phyloP scores from a whole-genome alignment of 2,888 invertebrate species.

The Dryomyza anilis region DNA sequence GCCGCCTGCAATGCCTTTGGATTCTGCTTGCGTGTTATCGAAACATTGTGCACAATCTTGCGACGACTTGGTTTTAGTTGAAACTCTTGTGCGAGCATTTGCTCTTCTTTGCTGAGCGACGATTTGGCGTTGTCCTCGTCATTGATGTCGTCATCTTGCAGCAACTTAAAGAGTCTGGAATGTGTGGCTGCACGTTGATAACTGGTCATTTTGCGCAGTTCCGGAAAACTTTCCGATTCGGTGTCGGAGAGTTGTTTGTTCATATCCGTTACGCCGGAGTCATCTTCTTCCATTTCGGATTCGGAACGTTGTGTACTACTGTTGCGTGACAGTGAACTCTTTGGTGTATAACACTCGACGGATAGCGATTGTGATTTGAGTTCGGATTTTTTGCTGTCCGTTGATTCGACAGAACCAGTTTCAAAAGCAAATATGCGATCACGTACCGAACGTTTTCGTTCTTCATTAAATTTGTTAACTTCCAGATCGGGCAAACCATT shows the following conservation, averaged over 20 bases:
- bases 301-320: slow-evolving; percentile 61
- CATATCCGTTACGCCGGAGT: slow-evolving; percentile 75
- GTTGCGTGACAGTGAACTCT: slow-evolving; percentile 53
- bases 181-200: slow-evolving; percentile 76
- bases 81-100: slow-evolving; percentile 52
- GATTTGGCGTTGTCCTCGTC: background rate
- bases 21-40: slow-evolving; percentile 58
- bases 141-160: slow-evolving; percentile 62
- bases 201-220: slow-evolving; percentile 65
- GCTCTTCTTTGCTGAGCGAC: slow-evolving; percentile 10
- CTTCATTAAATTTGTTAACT: slow-evolving; percentile 42
- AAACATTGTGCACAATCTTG: slow-evolving; percentile 61
- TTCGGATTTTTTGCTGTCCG: slow-evolving; percentile 32
- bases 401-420: slow-evolving; percentile 33
- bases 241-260: slow-evolving; percentile 72
- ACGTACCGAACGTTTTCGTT: slow-evolving; percentile 53
- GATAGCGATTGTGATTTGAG: slow-evolving; percentile 46
- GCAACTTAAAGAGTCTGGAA: slow-evolving; percentile 70
- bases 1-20: slow-evolving; percentile 52
- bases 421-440: slow-evolving; percentile 58
- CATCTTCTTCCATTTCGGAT: slow-evolving; percentile 67
- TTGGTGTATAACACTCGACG: slow-evolving; percentile 48
- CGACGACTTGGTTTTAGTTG: slow-evolving; percentile 53
- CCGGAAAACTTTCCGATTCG: slow-evolving; percentile 68
- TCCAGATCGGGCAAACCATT: slow-evolving; percentile 50